Percentiles rank a stretch among this genome's conserved stretches.
phyloP scores from a whole-genome alignment of 1,140 invertebrate species.

The Dreissena polymorpha region DNA sequence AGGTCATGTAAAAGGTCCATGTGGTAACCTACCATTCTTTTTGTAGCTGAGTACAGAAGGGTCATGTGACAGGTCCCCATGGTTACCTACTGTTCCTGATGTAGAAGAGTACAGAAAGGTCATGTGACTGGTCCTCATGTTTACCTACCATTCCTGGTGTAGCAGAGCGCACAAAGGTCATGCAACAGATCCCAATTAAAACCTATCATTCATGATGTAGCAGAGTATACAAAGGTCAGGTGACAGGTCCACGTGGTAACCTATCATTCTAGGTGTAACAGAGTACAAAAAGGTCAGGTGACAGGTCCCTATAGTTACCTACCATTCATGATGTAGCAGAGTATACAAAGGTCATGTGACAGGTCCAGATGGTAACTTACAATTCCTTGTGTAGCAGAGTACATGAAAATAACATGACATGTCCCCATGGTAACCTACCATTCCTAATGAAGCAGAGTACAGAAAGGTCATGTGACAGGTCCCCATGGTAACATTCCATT shows the following conservation, averaged over 20 bases:
- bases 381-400: constrained; percentile 76
- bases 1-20: constrained; percentile 78
- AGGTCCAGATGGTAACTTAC: constrained; percentile 74
- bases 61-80: constrained; percentile 78
- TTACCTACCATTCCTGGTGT: constrained; percentile 74
- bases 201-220: constrained; percentile 75
- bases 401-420: constrained; percentile 78
- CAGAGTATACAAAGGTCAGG: constrained; percentile 79
- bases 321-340: constrained; percentile 78
- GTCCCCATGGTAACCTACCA: constrained; percentile 76
- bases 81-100: constrained; percentile 73
- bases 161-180: constrained; percentile 78
- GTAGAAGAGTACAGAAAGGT: constrained; percentile 78
- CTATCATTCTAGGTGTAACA: constrained; percentile 77
- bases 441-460: constrained; percentile 77
- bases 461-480: constrained; percentile 77
- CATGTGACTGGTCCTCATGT: constrained; percentile 76
- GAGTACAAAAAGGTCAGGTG: constrained; percentile 78
- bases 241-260: constrained; percentile 74
- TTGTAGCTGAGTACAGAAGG: constrained; percentile 79
- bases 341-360: constrained; percentile 77
- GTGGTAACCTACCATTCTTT: constrained; percentile 68
- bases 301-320: constrained; percentile 72
- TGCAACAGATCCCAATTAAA: constrained; percentile 75
- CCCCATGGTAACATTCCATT: constrained; percentile 75